Evolutionary conservation across 2,113 vertebrate genomes (phyloP), one percentile per base, ranked within the genome.

Genomic region (Petrocephalus microphthalmus): DNA sequence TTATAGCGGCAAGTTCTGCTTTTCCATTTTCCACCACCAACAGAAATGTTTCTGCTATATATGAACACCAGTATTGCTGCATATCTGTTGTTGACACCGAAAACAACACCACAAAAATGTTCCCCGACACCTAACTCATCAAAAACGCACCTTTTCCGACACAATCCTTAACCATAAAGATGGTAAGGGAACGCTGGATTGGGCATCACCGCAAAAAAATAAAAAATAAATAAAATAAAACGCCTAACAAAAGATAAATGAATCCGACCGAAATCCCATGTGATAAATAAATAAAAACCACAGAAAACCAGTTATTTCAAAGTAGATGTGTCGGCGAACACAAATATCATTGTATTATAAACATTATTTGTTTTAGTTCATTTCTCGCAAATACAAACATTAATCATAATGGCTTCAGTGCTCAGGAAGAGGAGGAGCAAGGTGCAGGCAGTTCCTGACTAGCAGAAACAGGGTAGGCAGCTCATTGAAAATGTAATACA

Each of bases 401-500:
- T 85, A 85, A 85, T 54, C 84, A 85, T 85, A 85, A 85, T 85
- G 84, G 84, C 84, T 85, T 85, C 52, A 37, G 84, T 85, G 84
- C 84, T 85, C 84, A 20, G 22, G n/a, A 74, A 47, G 93, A 93
- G 92, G 93, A 93, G 93, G 94, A 92, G 93, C 90, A 92, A 94
- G 93, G 94, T 96, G 95, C 95, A 95, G 90, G 33, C 25, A 92
- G 93, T 95, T 95, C 93, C 93, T 92, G 92, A 93, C 93, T 90
- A 91, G 91, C 94, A 92, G 94, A 96, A 94, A 95, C 95, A 97
- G 94, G 95, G 96, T 95, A 92, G 84, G 89, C 96, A 96, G 96
- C 97, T 99, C 98, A 98, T 98, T 98, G 97, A 96, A 98, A 99
- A 99, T 99, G 98, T 99, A 99, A 98, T 99, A 98, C 97, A 97